Evolutionary conservation across 2,888 invertebrate genomes (phyloP).

Genomic region (Hedya salicella): DNA sequence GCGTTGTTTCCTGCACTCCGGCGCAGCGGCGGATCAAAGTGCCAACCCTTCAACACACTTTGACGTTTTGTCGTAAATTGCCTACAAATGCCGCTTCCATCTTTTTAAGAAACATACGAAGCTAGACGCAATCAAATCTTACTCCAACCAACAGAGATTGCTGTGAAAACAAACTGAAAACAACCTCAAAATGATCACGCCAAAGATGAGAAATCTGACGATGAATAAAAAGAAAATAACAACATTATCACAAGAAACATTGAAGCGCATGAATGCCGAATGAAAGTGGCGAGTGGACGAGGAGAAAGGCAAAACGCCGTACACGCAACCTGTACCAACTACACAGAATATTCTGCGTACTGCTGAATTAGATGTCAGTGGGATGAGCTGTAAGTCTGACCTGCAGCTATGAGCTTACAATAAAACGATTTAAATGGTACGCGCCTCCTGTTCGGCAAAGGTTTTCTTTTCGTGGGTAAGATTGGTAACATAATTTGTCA

Average conservation of each 20-base stretch:
- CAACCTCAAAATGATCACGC: background rate
- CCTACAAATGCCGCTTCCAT: slow-evolving; percentile 1
- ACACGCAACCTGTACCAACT: slow-evolving; percentile 50
- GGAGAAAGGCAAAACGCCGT: slow-evolving; percentile 40
- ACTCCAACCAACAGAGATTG: too few species aligned
- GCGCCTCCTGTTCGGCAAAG: too few species aligned
- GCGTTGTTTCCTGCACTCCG: slow-evolving; percentile 60
- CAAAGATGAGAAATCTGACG: background rate
- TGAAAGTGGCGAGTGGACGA: slow-evolving; percentile 27
- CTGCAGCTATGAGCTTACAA: too few species aligned
- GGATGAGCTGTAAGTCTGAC: background rate
- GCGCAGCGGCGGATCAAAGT: slow-evolving; percentile 62
- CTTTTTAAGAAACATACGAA: background rate
- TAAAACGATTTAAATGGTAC: too few species aligned
- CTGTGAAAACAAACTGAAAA: background rate
- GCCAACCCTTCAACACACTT: slow-evolving; percentile 48
- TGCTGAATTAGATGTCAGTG: background rate
- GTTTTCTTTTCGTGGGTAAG: too few species aligned
- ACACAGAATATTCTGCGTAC: background rate
- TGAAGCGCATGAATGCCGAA: slow-evolving; percentile 30
- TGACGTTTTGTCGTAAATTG: slow-evolving; percentile 37
- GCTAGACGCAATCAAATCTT: too few species aligned
- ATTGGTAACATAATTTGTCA: too few species aligned
- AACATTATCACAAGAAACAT: slow-evolving; percentile 14
- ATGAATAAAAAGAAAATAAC: background rate